Base-by-base conservation (phyloP, 2,113 vertebrate genomes). In the Meles meles region DNA sequence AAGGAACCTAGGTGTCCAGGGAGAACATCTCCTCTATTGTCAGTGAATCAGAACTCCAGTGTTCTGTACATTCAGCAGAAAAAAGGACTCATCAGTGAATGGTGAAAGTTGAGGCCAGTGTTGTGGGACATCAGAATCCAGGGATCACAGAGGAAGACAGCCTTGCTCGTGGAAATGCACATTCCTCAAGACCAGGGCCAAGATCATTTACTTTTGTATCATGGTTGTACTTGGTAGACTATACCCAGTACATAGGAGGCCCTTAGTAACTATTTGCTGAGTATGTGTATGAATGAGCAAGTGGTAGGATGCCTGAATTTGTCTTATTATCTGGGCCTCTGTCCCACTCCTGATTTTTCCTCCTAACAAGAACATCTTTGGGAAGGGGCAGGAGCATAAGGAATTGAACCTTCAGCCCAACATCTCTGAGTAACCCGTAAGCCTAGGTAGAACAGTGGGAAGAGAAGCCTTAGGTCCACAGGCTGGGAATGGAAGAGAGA, bases 1-100 rank as follows among this genome's bases (percentile, higher is more conserved):
- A 85, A 96, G 69, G 92, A 94, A 96, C 37, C 83, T 79, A 42
- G 82, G 90, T 97, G 97, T 98, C 97, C 96, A 96, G 95, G 39
- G 81, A 93, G 84, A 95, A 76, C 52, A 67, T 89, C 59, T 93
- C 61, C 59, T 94, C 80, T 85, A 15, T 29, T 92, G 57, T 88
- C 42, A 67, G 84, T 97, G 88, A 97, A 90, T 96, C 96, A 96
- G 96, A 20, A 80, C 52, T 90, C 80, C 65, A 12, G 23, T 63
- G 96, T 93, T 81, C 80, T 95, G 71, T 31, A 65, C 18, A 84
- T 77, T 97, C 92, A 97, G 89, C 90, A 94, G 88, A 63, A 86
- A 96, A 92, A 92, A 79, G 11, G 57, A 61, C 25, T 88, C 52
- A 29, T 9, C 44, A 84, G 27, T 90, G 83, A 92, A 92, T 29